Evolutionary conservation across 30 jellyfish, hydroid and myxozoan species (phyloP), one percentile per base, ranked within the genome.

Genomic region (Hydractinia symbiolongicarpus): DNA sequence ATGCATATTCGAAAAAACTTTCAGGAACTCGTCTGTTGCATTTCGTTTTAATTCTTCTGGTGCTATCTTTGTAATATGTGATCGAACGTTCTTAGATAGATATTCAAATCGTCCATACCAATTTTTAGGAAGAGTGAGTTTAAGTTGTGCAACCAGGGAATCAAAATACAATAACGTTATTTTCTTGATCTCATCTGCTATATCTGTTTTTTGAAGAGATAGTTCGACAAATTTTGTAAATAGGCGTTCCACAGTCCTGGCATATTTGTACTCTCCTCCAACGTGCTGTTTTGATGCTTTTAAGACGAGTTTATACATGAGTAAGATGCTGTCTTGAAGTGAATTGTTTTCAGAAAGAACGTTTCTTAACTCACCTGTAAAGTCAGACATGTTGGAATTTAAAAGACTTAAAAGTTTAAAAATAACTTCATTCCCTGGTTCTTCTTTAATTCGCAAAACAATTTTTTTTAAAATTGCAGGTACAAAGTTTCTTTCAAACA

Each of bases 11-110:
- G 54, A 88, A n/a, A 82, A 88, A 75, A 88, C n/a, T 8, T 53
- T 61, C 53, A 88, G 76, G 54, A 88, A 61, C 9, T 72, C 79
- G 66, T 57, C 60, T 1, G 96, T 88, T 77, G 91, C 72, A 69
- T 88, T 82, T 10, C 66, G 54, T 44, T 71, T 71, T 7, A 88
- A 53, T 5, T 82, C 73, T 67, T 82, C 64, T 54, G 64, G 71
- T 14, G 51, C 50, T 5, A 74, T 71, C 40, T 55, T 53, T 10
- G 44, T 56, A 49, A 88, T 44, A 53, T 44, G 83, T 44, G 58
- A 49, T 19, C 70, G 53, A 58, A 83, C 19, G 7, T 76, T 60
- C 5, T 62, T 50, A 50, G 72, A 16, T 8, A 88, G 61, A 19
- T 81, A 86, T 9, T 49, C 50, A 11, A 88, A 44, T 17, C 88